Evolutionary conservation across 2,888 invertebrate genomes (phyloP).

Genomic region (Ametastegia equiseti): DNA sequence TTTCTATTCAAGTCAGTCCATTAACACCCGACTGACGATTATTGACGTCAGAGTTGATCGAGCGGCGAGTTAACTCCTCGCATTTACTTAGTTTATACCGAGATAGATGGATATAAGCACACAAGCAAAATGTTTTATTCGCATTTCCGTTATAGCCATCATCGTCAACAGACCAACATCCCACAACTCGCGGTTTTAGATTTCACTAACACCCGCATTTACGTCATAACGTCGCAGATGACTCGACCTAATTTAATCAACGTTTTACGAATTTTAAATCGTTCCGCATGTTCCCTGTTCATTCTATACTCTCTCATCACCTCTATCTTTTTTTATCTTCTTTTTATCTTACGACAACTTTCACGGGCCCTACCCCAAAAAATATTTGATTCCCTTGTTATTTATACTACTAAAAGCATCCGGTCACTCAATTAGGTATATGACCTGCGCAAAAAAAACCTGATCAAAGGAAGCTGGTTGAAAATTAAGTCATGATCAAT

Average conservation of each 20-base stretch:
- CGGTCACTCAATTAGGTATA: too few relatives aligned
- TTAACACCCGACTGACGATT: background rate
- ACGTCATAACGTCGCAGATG: background rate
- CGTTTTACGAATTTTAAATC: background rate
- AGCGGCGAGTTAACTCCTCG: background rate
- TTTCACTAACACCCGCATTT: constrained; percentile 8
- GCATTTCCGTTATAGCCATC: background rate
- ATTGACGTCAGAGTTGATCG: background rate
- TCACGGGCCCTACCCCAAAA: background rate
- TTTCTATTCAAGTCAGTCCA: too few relatives aligned
- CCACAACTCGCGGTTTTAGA: background rate
- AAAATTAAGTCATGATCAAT: too few relatives aligned
- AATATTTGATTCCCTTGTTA: too few relatives aligned
- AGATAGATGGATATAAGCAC: background rate
- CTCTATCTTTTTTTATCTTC: background rate
- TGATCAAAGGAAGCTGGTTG: background rate
- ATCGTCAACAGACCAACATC: background rate
- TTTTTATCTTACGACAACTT: background rate
- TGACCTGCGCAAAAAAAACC: background rate
- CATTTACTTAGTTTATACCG: background rate
- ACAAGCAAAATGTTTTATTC: constrained; percentile 3
- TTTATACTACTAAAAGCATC: background rate
- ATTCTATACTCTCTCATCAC: background rate
- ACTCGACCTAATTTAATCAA: constrained; percentile 27
- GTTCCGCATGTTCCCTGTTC: background rate